phyloP scores from a whole-genome alignment of 2,113 vertebrate species.

The Hippocampus guttulatus region DNA sequence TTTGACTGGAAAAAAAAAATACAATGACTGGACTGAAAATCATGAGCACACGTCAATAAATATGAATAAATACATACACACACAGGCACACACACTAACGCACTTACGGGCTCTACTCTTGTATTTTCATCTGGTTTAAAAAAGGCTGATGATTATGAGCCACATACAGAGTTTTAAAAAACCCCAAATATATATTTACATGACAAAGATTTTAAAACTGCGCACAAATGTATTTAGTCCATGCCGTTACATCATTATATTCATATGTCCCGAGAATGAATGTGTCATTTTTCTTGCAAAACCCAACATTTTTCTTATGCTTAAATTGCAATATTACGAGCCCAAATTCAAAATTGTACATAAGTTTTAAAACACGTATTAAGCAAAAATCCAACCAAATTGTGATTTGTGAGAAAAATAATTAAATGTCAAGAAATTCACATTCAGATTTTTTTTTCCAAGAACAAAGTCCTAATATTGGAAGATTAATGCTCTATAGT shows the following conservation, averaged over 20 bases:
- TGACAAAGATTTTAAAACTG: background rate
- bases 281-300: no score
- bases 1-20: constrained; percentile 73
- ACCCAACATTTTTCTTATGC: no score
- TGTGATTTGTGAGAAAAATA: no score
- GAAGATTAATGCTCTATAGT: no score
- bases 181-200: background rate
- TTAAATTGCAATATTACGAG: no score
- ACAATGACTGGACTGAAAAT: constrained; percentile 73
- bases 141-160: background rate
- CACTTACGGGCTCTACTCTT: constrained; percentile 12
- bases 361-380: no score
- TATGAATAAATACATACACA: constrained; percentile 67
- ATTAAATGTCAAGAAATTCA: no score
- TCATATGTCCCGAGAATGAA: background rate
- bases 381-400: no score
- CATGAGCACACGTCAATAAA: constrained; percentile 75
- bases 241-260: background rate
- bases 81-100: constrained; percentile 30
- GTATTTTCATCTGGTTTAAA: constrained; percentile 1
- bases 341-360: no score
- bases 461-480: no score
- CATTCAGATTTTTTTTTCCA: no score
- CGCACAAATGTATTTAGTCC: background rate
- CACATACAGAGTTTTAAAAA: background rate